Evolutionary conservation across 2,797 vertebrate species (phyloP).

Genomic region (Ptychadena robeensis): DNA sequence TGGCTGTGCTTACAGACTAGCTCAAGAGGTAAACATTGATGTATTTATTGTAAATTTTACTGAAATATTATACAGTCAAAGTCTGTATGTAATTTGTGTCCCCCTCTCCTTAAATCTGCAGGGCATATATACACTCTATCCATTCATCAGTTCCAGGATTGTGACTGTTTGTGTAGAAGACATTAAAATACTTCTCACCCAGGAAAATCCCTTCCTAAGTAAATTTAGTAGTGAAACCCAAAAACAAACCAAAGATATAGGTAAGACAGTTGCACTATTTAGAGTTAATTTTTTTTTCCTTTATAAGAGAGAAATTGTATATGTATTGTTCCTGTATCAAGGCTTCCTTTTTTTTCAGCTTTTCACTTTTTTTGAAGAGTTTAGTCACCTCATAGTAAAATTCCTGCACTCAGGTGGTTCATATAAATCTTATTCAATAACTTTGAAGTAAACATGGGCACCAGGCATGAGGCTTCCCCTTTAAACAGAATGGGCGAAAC

Average conservation of each 20-base stretch:
- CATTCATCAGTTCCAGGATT: conserved; percentile 92
- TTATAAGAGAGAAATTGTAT: too few relatives aligned
- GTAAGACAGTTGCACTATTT: conserved; percentile 75
- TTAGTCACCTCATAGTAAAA: too few relatives aligned
- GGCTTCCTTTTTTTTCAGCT: too few relatives aligned
- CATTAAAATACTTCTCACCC: conserved; percentile 91
- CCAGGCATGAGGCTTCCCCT: too few relatives aligned
- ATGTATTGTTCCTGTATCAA: too few relatives aligned
- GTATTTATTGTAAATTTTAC: too few relatives aligned
- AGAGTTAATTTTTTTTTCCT: too few relatives aligned
- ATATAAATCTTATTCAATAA: too few relatives aligned
- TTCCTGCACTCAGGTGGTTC: too few relatives aligned
- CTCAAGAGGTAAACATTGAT: conserved; percentile 87
- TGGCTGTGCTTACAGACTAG: conserved; percentile 93
- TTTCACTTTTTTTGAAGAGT: too few relatives aligned
- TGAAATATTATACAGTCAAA: not conserved
- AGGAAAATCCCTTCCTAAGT: conserved; percentile 96
- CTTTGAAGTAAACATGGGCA: too few relatives aligned
- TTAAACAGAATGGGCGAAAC: too few relatives aligned
- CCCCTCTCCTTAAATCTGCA: conserved; percentile 64
- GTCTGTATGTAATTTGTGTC: not conserved
- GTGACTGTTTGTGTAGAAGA: conserved; percentile 88
- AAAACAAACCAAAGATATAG: conserved; percentile 86
- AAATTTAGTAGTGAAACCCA: conserved; percentile 87
- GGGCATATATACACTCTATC: conserved; percentile 95